Conservation (phyloP, 2,888 invertebrate species). For the Diplolepis rosae region DNA sequence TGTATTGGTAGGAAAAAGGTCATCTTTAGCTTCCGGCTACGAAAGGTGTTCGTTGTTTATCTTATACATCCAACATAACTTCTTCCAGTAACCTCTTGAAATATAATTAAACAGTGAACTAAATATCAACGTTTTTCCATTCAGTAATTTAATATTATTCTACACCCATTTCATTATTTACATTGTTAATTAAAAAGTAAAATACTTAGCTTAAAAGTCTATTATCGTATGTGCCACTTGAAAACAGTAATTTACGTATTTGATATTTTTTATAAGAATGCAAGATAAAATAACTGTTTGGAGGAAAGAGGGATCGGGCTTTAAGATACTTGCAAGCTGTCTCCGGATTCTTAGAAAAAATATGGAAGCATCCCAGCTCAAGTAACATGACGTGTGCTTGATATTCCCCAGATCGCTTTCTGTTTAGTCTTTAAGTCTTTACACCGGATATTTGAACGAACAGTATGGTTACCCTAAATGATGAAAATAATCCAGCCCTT, state of each 20-base stretch:
- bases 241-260: not conserved
- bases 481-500: slow-evolving; percentile 1
- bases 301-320: not conserved
- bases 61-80: not conserved
- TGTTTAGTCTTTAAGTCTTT: slow-evolving; percentile 18
- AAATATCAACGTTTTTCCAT: too few relatives aligned
- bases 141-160: too few relatives aligned
- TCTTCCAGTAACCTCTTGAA: not conserved
- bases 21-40: not conserved
- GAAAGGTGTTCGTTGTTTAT: not conserved
- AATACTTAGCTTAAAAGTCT: too few relatives aligned
- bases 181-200: too few relatives aligned
- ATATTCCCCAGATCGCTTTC: slow-evolving; percentile 20
- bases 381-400: slow-evolving; percentile 18
- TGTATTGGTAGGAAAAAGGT: not conserved
- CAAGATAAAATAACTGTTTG: not conserved
- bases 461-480: not conserved
- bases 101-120: not conserved
- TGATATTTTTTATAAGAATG: not conserved
- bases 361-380: not conserved
- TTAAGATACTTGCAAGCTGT: not conserved
- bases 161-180: too few relatives aligned
- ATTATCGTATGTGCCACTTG: too few relatives aligned
- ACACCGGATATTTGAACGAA: slow-evolving; percentile 7
- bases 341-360: slow-evolving; percentile 6